phyloP scores from a whole-genome alignment of 2,113 vertebrate species.

The Alouatta palliata region DNA sequence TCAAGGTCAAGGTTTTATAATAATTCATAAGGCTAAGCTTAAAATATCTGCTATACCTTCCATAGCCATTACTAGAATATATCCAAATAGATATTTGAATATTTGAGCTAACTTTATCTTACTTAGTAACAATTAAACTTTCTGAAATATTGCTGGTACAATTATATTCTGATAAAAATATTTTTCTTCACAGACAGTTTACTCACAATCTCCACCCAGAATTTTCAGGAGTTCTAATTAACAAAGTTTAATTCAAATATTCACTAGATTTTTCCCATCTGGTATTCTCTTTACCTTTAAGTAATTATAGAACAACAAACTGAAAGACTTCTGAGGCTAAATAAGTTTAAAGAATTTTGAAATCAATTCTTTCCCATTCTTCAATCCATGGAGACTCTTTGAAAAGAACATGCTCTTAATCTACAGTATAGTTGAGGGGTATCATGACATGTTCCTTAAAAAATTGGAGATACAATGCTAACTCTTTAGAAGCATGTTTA shows the following conservation, averaged over 20 bases:
- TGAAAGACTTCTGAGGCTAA: background rate
- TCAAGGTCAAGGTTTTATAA: background rate
- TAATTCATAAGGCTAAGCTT: background rate
- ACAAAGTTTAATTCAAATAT: background rate
- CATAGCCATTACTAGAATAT: conserved; percentile 4
- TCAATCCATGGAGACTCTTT: background rate
- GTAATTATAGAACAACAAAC: conserved; percentile 20
- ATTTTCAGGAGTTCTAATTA: conserved; percentile 14
- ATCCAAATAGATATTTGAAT: background rate
- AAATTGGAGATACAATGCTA: background rate
- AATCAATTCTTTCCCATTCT: background rate
- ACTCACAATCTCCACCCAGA: background rate
- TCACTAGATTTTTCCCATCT: background rate
- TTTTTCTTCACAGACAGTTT: background rate
- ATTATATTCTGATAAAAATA: background rate
- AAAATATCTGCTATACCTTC: conserved; percentile 17
- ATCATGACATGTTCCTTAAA: background rate
- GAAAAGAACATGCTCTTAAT: background rate
- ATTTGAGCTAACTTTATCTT: background rate
- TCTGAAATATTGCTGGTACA: background rate
- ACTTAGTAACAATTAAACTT: background rate
- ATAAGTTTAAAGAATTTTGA: background rate
- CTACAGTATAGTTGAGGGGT: background rate
- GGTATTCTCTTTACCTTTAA: background rate
- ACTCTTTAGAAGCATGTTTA: background rate